Base-by-base conservation (phyloP, 2,888 invertebrate genomes). In the Scaptomyza reducta region DNA sequence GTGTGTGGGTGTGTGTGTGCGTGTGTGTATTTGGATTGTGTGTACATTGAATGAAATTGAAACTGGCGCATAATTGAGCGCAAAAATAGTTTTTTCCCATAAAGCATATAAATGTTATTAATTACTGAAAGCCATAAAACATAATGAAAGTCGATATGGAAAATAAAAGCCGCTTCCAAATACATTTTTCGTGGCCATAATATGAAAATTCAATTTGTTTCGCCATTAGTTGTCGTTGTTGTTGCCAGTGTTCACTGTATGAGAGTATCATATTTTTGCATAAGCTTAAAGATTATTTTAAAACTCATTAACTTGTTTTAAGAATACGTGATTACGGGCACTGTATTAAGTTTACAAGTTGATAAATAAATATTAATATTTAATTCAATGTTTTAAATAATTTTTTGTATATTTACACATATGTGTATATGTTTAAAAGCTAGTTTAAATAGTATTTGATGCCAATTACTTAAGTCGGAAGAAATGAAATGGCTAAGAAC, bases 11-110 rank as follows among this genome's bases (percentile, higher is more conserved):
- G 9, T 3, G 33, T 13, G 33, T 3, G 7, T 40, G n/a, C n/a
- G n/a, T n/a, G n/a, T n/a, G n/a, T n/a, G n/a, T n/a, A n/a, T 6
- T 40, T 14, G 0, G 6, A 1, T 13, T 41, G 22, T 45, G 45
- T n/a, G 16, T 10, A 41, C 47, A 41, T 46, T 41, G 40, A 80
- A 74, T 63, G 51, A 62, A 77, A 80, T 77, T 74, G 77, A 77
- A 62, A 57, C 68, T 56, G 54, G 40, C 54, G 58, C 76, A 76
- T 79, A 77, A 77, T 77, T 79, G 73, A 79, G 79, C 69, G 68
- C 67, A 62, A 77, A 75, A 80, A 77, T 63, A 61, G 76, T 74
- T 57, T 31, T 6, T 27, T 49, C 35, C 47, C 47, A 63, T 59
- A 59, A 58, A 47, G 27, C 7, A 53, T 18, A 18, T 33, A 44